Evolutionary conservation across 2,888 invertebrate genomes (phyloP).

Genomic region (Agrotis segetum): DNA sequence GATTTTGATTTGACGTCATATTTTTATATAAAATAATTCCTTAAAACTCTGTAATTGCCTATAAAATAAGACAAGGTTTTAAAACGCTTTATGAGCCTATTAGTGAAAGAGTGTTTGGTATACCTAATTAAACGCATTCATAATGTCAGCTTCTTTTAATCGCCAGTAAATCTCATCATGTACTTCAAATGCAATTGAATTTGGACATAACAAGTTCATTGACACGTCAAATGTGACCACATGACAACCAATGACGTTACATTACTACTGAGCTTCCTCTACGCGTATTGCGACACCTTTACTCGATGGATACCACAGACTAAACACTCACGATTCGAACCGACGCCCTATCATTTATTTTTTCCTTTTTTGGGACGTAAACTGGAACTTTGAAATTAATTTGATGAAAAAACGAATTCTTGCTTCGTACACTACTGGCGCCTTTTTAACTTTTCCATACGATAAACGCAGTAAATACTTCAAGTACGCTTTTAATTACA

Average conservation of each 20-base stretch:
- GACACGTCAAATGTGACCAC: constrained; percentile 80
- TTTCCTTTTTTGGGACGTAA: too few relatives aligned
- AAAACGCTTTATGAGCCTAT: neutral
- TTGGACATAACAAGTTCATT: constrained; percentile 81
- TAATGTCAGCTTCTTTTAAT: constrained; percentile 32
- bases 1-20: too few relatives aligned
- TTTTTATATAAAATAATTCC: too few relatives aligned
- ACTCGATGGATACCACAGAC: constrained; percentile 49
- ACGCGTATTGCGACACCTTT: constrained; percentile 59
- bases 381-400: too few relatives aligned
- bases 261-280: constrained; percentile 67
- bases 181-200: constrained; percentile 75
- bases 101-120: neutral
- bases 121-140: constrained; percentile 20
- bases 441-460: too few relatives aligned
- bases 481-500: too few relatives aligned
- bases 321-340: constrained; percentile 22
- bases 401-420: too few relatives aligned
- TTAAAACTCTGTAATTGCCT: too few relatives aligned
- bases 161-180: constrained; percentile 63
- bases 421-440: too few relatives aligned
- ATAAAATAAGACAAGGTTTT: neutral
- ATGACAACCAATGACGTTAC: constrained; percentile 78
- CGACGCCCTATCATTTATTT: too few relatives aligned
- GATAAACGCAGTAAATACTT: too few relatives aligned